Conservation (phyloP, 2,113 vertebrate genomes). For the Suncus etruscus region DNA sequence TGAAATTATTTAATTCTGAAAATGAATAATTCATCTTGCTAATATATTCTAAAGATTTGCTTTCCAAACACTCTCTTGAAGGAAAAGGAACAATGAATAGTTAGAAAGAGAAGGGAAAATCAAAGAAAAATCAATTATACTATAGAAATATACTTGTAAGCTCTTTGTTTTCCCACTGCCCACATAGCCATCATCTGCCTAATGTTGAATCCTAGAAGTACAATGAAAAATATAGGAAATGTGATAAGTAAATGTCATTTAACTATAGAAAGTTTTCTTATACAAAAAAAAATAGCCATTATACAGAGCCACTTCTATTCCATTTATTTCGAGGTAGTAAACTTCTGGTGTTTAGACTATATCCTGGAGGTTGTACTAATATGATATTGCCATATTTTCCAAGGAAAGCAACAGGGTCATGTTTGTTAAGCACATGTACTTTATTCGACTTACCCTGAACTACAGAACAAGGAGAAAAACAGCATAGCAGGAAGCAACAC, state of each 20-base stretch:
- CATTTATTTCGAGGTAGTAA: background rate
- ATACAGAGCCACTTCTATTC: background rate
- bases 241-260: slow-evolving; percentile 1
- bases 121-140: slow-evolving; percentile 15
- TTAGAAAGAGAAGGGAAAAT: background rate
- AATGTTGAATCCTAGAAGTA: background rate
- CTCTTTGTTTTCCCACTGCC: background rate
- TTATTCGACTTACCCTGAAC: background rate
- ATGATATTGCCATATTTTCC: background rate
- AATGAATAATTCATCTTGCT: slow-evolving; percentile 75
- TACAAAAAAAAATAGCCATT: slow-evolving; percentile 39
- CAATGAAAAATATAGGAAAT: slow-evolving; percentile 22
- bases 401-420: background rate
- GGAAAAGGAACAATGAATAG: slow-evolving; percentile 47
- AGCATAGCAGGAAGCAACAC: background rate
- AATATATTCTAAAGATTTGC: slow-evolving; percentile 67
- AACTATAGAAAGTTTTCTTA: background rate
- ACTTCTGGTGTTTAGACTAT: background rate
- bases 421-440: background rate
- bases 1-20: slow-evolving; percentile 74
- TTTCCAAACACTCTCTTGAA: slow-evolving; percentile 41
- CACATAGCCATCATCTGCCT: background rate
- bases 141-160: background rate
- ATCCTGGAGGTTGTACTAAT: background rate
- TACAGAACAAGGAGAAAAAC: background rate